Evolutionary conservation across 2,888 invertebrate species (phyloP).

Genomic region (Limulus polyphemus): DNA sequence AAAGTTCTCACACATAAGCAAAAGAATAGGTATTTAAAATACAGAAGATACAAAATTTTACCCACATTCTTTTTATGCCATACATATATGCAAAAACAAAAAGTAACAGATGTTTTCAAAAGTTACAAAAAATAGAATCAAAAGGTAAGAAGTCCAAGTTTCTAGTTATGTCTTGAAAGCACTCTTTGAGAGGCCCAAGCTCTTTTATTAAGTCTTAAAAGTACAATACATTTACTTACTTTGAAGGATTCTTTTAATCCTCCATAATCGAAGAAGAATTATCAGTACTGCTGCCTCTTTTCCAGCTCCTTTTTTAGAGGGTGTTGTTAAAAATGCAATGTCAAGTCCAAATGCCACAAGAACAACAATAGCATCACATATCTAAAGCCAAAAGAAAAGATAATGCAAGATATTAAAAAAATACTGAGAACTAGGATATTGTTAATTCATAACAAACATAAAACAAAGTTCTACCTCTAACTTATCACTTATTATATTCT

Average conservation of each 20-base stretch:
- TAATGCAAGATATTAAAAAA: too few relatives aligned
- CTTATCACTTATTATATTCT: too few relatives aligned
- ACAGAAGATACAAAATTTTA: neutral
- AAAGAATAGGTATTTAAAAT: neutral
- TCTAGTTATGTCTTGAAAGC: neutral
- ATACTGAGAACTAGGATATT: too few relatives aligned
- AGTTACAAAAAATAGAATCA: neutral
- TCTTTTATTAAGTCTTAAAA: too few relatives aligned
- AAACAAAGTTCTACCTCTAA: too few relatives aligned
- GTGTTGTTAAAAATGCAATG: conserved; percentile 23
- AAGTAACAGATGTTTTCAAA: too few relatives aligned
- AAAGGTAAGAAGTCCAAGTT: neutral
- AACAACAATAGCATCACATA: conserved; percentile 27
- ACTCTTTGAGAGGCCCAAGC: too few relatives aligned
- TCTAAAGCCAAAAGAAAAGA: conserved; percentile 8
- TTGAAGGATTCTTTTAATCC: conserved; percentile 23
- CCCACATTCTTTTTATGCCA: too few relatives aligned
- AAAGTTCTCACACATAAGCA: too few relatives aligned
- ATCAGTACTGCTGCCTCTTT: conserved; percentile 24
- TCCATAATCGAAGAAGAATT: conserved; percentile 26
- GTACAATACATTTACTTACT: conserved; percentile 9
- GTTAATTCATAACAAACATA: too few relatives aligned
- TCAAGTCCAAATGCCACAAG: conserved; percentile 25
- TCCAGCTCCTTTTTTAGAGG: conserved; percentile 17
- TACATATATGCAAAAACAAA: too few relatives aligned